A percentile compares a stretch with the other conserved stretches of the same genome.
phyloP scores from a whole-genome alignment of 2,888 invertebrate genomes.

The Drosophila cyrtoloma region DNA sequence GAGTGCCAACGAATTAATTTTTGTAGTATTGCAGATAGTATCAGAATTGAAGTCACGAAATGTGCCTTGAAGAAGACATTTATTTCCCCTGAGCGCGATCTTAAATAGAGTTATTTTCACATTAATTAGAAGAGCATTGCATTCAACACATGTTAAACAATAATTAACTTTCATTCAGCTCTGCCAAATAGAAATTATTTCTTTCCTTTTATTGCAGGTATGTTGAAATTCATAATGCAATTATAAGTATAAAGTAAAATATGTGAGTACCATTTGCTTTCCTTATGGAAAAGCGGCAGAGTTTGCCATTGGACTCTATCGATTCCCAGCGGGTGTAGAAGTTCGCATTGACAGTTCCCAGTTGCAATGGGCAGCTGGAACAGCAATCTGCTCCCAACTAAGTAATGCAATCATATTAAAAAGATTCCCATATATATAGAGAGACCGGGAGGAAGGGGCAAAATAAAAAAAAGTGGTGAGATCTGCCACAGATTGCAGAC shows the following conservation, averaged over 20 bases:
- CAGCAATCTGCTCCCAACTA: slow-evolving; percentile 42
- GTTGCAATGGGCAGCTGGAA: slow-evolving; percentile 54
- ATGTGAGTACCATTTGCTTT: slow-evolving; percentile 13
- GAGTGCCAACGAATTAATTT: slow-evolving; percentile 2
- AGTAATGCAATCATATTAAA: slow-evolving; percentile 72
- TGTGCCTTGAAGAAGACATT: background rate
- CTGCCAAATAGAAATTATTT: background rate
- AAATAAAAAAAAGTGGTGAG: slow-evolving; percentile 20
- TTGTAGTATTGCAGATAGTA: background rate
- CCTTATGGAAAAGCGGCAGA: slow-evolving; percentile 12
- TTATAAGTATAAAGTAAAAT: background rate
- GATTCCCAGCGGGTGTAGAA: slow-evolving; percentile 35
- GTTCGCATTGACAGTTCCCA: slow-evolving; percentile 23
- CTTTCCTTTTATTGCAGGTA: slow-evolving; percentile 49
- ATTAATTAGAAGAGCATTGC: background rate
- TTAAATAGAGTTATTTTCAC: background rate
- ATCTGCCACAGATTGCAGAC: slow-evolving; percentile 36
- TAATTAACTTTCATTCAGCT: background rate
- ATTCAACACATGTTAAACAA: background rate
- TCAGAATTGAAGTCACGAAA: background rate
- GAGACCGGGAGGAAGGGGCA: background rate
- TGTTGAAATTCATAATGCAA: slow-evolving; percentile 24
- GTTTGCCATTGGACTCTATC: slow-evolving; percentile 12
- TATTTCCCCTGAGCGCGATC: background rate
- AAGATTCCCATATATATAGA: slow-evolving; percentile 36